phyloP scores from a whole-genome alignment of 2,113 vertebrate species.

The Sigmodon hispidus region DNA sequence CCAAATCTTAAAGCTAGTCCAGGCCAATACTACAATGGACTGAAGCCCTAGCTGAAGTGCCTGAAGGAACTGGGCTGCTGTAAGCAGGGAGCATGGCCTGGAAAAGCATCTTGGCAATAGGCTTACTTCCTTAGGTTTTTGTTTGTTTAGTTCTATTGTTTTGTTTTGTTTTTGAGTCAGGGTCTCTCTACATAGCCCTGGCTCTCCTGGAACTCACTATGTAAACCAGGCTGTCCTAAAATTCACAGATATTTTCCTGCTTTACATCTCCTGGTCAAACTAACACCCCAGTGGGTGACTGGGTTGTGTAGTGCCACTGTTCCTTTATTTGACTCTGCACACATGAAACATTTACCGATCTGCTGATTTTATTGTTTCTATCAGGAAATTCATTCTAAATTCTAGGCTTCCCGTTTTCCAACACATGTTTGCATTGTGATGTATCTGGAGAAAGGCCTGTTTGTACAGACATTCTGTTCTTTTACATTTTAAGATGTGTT shows the following conservation, averaged over 20 bases:
- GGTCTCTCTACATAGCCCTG: background rate
- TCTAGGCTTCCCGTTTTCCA: background rate
- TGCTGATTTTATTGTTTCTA: conserved; percentile 22
- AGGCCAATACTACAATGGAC: too few species aligned
- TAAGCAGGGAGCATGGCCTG: background rate
- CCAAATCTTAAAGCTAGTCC: too few species aligned
- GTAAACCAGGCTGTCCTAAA: background rate
- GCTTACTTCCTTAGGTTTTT: background rate
- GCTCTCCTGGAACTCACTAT: background rate
- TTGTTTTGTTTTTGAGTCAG: background rate
- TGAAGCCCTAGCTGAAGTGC: background rate
- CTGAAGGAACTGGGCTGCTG: background rate
- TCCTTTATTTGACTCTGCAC: background rate
- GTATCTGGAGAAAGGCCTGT: conserved; percentile 4
- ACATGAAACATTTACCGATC: background rate
- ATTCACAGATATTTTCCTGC: background rate
- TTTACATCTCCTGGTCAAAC: background rate
- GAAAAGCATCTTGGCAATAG: background rate
- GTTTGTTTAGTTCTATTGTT: background rate
- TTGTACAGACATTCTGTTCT: background rate
- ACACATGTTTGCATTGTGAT: background rate
- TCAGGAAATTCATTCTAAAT: conserved; percentile 36
- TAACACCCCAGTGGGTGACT: background rate
- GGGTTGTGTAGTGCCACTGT: background rate
- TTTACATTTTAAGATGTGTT: background rate